Percentiles rank a stretch among this genome's conserved stretches.
Evolutionary conservation across 2,113 vertebrate species (phyloP).

Genomic region (Arvicanthis niloticus): DNA sequence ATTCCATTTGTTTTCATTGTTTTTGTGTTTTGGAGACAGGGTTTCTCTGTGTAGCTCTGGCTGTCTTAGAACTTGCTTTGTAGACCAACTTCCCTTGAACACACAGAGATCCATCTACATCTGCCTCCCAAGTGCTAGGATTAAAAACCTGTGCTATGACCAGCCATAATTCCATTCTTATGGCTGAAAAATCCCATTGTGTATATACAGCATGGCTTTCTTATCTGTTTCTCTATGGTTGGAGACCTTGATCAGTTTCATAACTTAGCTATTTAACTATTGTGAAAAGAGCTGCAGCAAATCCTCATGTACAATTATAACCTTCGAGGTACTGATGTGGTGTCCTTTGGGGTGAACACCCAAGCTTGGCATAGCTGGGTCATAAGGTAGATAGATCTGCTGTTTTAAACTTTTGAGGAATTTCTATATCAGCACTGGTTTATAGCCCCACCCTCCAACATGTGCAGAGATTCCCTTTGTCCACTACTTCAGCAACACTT

Average conservation of each 20-base stretch:
- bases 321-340: neutral
- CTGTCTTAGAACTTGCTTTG: no score
- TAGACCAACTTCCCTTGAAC: no score
- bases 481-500: neutral
- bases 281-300: no score
- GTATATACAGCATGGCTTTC: neutral
- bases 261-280: neutral
- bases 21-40: neutral
- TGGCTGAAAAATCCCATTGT: neutral
- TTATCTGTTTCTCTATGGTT: neutral
- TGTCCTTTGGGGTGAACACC: neutral
- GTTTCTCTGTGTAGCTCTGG: no score
- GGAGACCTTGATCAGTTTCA: neutral
- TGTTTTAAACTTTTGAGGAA: neutral
- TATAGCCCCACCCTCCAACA: neutral
- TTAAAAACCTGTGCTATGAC: no score
- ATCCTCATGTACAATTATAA: neutral
- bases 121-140: no score
- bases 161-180: neutral
- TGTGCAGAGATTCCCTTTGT: neutral
- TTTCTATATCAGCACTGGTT: neutral
- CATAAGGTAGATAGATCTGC: neutral
- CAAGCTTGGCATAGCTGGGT: neutral
- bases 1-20: neutral
- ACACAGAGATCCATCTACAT: no score